Evolutionary conservation across 92 coral and sea anemone species (phyloP).

Genomic region (Bergia sp.): DNA sequence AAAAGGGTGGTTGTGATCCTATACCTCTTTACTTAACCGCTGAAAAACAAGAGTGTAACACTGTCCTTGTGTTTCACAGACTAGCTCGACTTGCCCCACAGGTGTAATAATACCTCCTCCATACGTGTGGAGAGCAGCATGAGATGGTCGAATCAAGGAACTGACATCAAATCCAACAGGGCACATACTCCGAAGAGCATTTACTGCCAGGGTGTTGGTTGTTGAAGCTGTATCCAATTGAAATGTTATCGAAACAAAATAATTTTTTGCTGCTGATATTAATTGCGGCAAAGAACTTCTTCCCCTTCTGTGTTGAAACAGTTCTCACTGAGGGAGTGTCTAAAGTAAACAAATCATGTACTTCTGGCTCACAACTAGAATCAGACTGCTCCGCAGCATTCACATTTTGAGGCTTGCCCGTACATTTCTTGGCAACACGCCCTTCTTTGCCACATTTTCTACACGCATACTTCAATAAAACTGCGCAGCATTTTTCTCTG

Average conservation of each 20-base stretch:
- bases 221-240: too few species aligned
- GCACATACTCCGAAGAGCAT: constrained; percentile 21
- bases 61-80: constrained; percentile 15
- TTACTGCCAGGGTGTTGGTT: constrained; percentile 36
- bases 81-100: too few species aligned
- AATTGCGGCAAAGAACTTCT: constrained; percentile 45
- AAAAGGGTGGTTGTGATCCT: constrained; percentile 19
- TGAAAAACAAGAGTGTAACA: constrained; percentile 29
- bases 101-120: constrained; percentile 23
- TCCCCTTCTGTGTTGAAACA: constrained; percentile 40
- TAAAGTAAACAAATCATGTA: constrained; percentile 40
- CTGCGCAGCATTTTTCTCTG: constrained; percentile 46
- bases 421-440: constrained; percentile 43
- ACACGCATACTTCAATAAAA: too few species aligned
- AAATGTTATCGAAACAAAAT: too few species aligned
- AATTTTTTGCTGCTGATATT: constrained; percentile 31
- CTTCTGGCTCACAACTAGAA: constrained; percentile 23
- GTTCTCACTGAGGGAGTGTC: constrained; percentile 46
- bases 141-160: too few species aligned
- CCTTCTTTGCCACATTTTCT: too few species aligned
- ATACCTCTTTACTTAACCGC: constrained; percentile 34
- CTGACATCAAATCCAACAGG: too few species aligned
- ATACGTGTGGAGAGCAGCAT: constrained; percentile 12
- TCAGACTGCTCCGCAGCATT: constrained; percentile 32
- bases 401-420: constrained; percentile 41